Percentiles rank a stretch among this genome's conserved stretches.
Conservation (phyloP, 2,888 invertebrate genomes). For the Netelia virgata region DNA sequence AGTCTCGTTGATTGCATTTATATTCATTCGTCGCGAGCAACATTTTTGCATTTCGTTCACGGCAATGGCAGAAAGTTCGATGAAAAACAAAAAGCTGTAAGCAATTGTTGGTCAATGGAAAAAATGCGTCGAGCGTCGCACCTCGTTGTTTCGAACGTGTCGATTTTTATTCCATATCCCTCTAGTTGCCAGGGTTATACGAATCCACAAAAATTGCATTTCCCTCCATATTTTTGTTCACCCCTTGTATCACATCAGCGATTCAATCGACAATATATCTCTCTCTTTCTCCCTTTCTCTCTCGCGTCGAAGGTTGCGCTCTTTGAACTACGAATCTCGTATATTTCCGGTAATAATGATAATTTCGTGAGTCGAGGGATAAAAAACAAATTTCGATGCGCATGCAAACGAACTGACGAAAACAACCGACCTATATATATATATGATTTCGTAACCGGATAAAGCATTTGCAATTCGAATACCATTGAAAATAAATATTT, state of each 20-base stretch:
- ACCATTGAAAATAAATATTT: no score
- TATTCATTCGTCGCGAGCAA: slow-evolving; percentile 8
- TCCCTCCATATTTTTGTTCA: slow-evolving; percentile 18
- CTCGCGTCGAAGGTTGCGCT: not conserved
- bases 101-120: not conserved
- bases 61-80: not conserved
- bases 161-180: not conserved
- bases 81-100: not conserved
- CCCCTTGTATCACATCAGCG: slow-evolving; percentile 1
- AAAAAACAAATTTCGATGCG: no score
- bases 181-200: not conserved
- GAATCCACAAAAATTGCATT: slow-evolving; percentile 19
- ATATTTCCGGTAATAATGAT: no score
- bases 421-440: no score
- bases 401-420: no score
- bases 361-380: no score
- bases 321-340: not conserved
- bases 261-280: slow-evolving; percentile 9
- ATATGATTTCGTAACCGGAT: not conserved
- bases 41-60: slow-evolving; percentile 19
- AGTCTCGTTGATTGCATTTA: slow-evolving; percentile 27
- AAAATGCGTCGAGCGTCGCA: not conserved
- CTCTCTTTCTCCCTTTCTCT: not conserved
- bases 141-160: slow-evolving; percentile 3
- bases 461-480: not conserved